phyloP scores from a whole-genome alignment of 2,888 invertebrate species.

The Lasioglossum calceatum region DNA sequence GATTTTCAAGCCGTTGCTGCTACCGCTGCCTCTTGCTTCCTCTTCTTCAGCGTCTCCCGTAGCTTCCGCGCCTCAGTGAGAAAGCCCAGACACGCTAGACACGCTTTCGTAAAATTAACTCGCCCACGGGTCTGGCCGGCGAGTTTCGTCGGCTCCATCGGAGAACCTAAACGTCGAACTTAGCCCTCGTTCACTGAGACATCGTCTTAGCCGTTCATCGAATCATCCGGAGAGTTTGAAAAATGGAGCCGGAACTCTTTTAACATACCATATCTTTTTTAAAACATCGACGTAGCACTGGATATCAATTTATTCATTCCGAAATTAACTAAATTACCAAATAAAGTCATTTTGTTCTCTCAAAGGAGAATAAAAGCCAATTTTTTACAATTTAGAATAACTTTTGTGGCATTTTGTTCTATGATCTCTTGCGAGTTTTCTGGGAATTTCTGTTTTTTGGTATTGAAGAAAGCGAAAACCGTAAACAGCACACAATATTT shows the following conservation, averaged over 20 bases:
- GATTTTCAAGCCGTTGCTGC: constrained; percentile 40
- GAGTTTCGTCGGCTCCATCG: background rate
- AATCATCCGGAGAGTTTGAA: background rate
- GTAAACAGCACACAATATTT: too few species aligned
- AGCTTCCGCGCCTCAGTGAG: constrained; percentile 44
- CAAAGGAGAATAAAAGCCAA: too few species aligned
- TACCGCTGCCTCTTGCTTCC: constrained; percentile 2
- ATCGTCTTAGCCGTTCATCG: background rate
- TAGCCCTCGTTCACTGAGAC: background rate
- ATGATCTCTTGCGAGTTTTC: too few species aligned
- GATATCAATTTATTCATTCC: too few species aligned
- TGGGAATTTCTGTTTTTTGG: too few species aligned
- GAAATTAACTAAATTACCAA: too few species aligned
- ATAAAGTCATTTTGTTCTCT: too few species aligned
- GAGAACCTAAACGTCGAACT: background rate
- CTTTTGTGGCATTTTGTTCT: too few species aligned
- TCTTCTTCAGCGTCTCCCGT: background rate
- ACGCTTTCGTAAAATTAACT: constrained; percentile 65
- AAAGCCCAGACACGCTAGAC: constrained; percentile 65
- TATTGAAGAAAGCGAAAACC: too few species aligned
- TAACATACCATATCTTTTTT: background rate
- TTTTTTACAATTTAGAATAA: too few species aligned
- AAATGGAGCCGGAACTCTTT: background rate
- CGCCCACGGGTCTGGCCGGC: constrained; percentile 28
- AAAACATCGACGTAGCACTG: too few species aligned